Conservation (phyloP, 2,888 invertebrate species). For the Meiosimyza decipiens region DNA sequence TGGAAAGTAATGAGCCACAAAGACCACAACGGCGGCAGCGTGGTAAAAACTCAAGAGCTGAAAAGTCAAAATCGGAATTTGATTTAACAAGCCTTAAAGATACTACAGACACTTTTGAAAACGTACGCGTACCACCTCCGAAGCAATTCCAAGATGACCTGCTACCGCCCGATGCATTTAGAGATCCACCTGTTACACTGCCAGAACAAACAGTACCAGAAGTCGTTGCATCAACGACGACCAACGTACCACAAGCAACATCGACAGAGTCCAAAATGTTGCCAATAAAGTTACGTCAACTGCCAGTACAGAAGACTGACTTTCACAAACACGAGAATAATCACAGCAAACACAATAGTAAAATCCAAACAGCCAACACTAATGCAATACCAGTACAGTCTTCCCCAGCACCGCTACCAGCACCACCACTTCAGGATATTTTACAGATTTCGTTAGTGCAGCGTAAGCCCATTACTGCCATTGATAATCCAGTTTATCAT, state of each 20-base stretch:
- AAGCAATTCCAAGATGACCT: conserved; percentile 86
- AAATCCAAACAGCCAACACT: conserved; percentile 1
- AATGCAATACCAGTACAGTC: conserved; percentile 2
- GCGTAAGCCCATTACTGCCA: conserved; percentile 58
- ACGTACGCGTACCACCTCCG: conserved; percentile 80
- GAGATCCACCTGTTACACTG: conserved; percentile 67
- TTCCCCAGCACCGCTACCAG: conserved; percentile 32
- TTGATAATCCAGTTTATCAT: conserved; percentile 84
- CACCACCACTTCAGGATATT: conserved; percentile 53
- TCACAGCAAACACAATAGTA: conserved; percentile 34
- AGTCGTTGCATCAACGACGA: conserved; percentile 22
- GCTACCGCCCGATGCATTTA: conserved; percentile 80
- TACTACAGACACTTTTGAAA: conserved; percentile 50
- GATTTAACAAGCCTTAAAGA: conserved; percentile 73
- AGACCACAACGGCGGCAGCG: conserved; percentile 51
- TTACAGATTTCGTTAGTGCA: conserved; percentile 45
- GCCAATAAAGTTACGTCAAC: conserved; percentile 23
- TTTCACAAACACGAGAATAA: conserved; percentile 28
- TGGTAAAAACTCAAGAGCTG: conserved; percentile 49
- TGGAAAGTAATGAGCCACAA: conserved; percentile 56
- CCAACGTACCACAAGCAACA: conserved; percentile 9
- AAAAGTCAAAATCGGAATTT: conserved; percentile 73
- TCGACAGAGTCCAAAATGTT: conserved; percentile 29
- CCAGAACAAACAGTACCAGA: conserved; percentile 20
- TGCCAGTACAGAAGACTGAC: conserved; percentile 22